Evolutionary conservation across 2,797 vertebrate genomes (phyloP), one percentile per base, ranked within the genome.

Genomic region (Aeoliscus strigatus): DNA sequence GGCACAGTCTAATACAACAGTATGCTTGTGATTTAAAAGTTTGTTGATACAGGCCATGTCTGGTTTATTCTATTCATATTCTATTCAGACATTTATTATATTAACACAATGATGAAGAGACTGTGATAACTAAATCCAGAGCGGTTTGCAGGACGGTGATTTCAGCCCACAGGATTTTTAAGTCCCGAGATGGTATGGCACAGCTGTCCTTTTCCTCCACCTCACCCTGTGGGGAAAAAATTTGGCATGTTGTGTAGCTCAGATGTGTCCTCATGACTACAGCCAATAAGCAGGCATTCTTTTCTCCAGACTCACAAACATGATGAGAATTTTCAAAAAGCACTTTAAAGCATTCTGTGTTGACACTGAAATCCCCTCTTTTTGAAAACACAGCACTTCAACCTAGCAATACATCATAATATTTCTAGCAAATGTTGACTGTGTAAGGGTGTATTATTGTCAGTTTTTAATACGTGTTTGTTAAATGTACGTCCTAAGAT

Each of bases 161-260:
- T 48, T 36, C 2, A 34, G 17, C 12, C 27, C 13, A 6, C 34
- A 25, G 27, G 18, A 30, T 63, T 29, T 61, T 10, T 17, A 17
- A 39, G 38, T 52, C 11, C 27, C 39, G 12, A 2, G 12, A 31
- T 38, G 21, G 30, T 61, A 40, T 47, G 57, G 24, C 40, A 57
- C 59, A 72, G 51, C 65, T 62, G 55, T 62, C 38, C 42, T 28
- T 33, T 58, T 45, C n/a, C 30, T 63, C 43, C 48, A 11, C 11
- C 15, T 53, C 15, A 52, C 56, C 37, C 36, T 26, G 48, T 60
- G 50, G 51, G 51, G n/a, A 61, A 44, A 57, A 59, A 73, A 30
- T 55, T 70, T 77, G 60, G 52, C 62, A 62, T 29, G 45, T 48
- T 39, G 11, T 17, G 39, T 14, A 25, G 38, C 50, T 46, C 28